Base-by-base conservation (phyloP, 1,140 invertebrate species). In the Caerostris extrusa region DNA sequence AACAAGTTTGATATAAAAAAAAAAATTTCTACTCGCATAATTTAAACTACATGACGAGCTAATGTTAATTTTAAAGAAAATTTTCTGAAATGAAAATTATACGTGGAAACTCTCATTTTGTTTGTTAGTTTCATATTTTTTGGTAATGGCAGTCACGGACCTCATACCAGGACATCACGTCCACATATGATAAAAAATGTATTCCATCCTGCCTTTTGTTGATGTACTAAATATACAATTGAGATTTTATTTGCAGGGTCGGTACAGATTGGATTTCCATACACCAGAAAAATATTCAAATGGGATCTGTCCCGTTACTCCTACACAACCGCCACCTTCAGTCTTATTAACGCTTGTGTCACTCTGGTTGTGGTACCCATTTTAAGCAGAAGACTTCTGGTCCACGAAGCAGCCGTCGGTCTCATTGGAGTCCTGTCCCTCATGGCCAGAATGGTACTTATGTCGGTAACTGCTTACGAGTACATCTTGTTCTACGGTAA, bases 341-440 rank as follows among this genome's bases (percentile, higher is more conserved):
- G 87, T 53, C n/a, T 89, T 19, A 3, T 94, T 14, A 90, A 94
- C n/a, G 93, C 87, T 12, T 8, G 19, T 3, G 61, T 67, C n/a
- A 90, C 82, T 17, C 19, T 94, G 17, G 12, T 19, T 4, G 5
- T 90, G 7, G 93, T 94, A 0, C 93, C 93, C 0, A 57, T 69
- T 6, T 55, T 94, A 17, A 94, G 69, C 88, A 90, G 55, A 19
- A 94, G n/a, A 50, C 81, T 94, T 1, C 57, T 90, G 34, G 87
- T 94, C 1, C 93, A 94, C 61, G 93, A 94, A 64, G 93, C 93
- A 53, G 93, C 86, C 4, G 87, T 94, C 0, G 93, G 93, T 5
- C 81, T 94, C 17, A 56, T 94, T 7, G 93, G 93, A 55, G 60
- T 90, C 17, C 50, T 94, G 14, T 94, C 93, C 5, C 88, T 94